Evolutionary conservation across 2,888 invertebrate species (phyloP), one percentile per base, ranked within the genome.

Genomic region (Agrochola litura): DNA sequence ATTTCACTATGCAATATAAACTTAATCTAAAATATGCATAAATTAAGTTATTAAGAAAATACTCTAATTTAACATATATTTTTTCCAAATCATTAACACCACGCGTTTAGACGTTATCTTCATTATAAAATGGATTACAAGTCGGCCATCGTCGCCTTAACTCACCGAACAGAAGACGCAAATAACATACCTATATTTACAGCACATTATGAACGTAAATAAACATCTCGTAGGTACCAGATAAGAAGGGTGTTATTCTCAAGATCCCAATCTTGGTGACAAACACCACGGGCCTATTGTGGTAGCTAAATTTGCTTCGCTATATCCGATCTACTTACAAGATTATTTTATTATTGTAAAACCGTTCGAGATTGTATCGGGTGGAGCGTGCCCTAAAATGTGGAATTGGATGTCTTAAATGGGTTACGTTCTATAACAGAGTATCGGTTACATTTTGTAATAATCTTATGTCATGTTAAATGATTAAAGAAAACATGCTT

Each of bases 241-340:
- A 96, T 96, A 95, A 92, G 74, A 70, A 74, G 94, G 93, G 94
- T 93, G 93, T 91, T 93, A 94, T 92, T 92, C 92, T 89, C 88
- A 86, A 94, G 96, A 96, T 96, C 92, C 89, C 88, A 92, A 96
- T 96, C 95, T 91, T 86, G 86, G 93, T 92, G 95, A 94, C 95
- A 95, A 96, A 95, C 96, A 94, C 93, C 93, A 92, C 92, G 92
- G 87, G 84, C 92, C 95, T 92, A 95, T 96, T 96, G 96, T 96
- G 92, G 93, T 89, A 90, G 95, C 94, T 95, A 96, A 96, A 96
- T 96, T 96, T 96, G 96, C 96, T 95, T 93, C 93, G 93, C 94
- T 92, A 94, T 95, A 95, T 94, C 95, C 95, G 96, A 96, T 96
- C 94, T 94, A 92, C 93, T 94, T 93, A 90, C 88, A 87, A 95